A percentile compares a stretch with the other conserved stretches of the same genome.
phyloP scores from a whole-genome alignment of 1,140 invertebrate genomes.

The Hesperophylax magnus region DNA sequence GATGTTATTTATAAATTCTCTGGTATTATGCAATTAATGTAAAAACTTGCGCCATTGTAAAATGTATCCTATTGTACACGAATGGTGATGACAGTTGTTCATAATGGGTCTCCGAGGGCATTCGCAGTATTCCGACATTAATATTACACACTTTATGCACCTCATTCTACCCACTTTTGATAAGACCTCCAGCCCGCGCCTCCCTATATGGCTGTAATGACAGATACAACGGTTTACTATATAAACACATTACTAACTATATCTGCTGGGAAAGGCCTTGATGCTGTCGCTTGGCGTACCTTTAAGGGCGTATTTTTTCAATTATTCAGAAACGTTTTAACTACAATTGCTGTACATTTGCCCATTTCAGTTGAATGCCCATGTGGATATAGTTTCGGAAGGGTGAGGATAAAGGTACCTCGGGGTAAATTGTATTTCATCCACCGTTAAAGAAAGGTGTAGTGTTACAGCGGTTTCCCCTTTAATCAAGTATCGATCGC shows the following conservation, averaged over 20 bases:
- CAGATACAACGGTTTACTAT: background rate
- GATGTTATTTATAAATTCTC: background rate
- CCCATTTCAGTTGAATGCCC: background rate
- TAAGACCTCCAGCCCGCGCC: background rate
- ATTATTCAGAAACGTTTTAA: too few species aligned
- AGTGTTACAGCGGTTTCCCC: conserved; percentile 42
- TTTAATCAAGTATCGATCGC: conserved; percentile 47
- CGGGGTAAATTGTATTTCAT: conserved; percentile 30
- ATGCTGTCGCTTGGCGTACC: too few species aligned
- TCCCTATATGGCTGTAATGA: conserved; percentile 29
- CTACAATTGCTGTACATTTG: background rate
- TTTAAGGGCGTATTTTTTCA: too few species aligned
- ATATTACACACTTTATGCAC: conserved; percentile 7
- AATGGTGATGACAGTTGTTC: conserved; percentile 34
- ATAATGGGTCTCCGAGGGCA: conserved; percentile 26
- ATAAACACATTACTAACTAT: background rate
- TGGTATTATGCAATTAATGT: background rate
- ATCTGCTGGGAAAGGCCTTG: too few species aligned
- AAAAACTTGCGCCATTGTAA: background rate
- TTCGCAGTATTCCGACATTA: conserved; percentile 11
- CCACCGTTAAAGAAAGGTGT: conserved; percentile 20
- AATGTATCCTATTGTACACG: background rate
- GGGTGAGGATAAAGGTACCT: background rate
- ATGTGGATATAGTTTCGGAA: too few species aligned
- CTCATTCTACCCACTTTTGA: background rate